phyloP scores from a whole-genome alignment of 2,113 vertebrate species.

The Chionis minor region DNA sequence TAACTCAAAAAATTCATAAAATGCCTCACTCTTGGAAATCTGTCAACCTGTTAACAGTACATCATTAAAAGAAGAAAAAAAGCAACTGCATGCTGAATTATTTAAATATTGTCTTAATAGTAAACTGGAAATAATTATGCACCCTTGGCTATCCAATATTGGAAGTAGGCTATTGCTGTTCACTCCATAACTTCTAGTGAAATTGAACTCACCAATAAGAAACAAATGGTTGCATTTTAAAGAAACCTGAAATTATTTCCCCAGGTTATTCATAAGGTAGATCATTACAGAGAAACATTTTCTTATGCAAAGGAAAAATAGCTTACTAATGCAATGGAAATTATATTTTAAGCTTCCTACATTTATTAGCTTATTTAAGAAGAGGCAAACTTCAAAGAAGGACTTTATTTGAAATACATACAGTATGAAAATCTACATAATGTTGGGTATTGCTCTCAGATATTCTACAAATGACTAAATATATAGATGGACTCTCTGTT shows the following conservation, averaged over 20 bases:
- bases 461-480: background rate
- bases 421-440: background rate
- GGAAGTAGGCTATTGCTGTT: slow-evolving; percentile 4
- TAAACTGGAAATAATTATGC: slow-evolving; percentile 45
- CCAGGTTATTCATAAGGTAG: slow-evolving; percentile 53
- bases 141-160: slow-evolving; percentile 41
- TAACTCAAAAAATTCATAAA: slow-evolving; percentile 20
- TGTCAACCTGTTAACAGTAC: slow-evolving; percentile 7
- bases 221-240: slow-evolving; percentile 52
- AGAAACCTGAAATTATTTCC: slow-evolving; percentile 64
- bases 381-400: slow-evolving; percentile 2
- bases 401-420: background rate
- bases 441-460: background rate
- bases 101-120: slow-evolving; percentile 58
- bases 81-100: slow-evolving; percentile 6
- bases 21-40: background rate
- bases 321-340: slow-evolving; percentile 16
- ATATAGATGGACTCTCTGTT: background rate
- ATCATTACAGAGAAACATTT: slow-evolving; percentile 46
- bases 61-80: slow-evolving; percentile 2
- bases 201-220: slow-evolving; percentile 49
- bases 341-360: background rate
- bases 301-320: background rate
- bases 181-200: slow-evolving; percentile 28
- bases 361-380: slow-evolving; percentile 45